phyloP scores from a whole-genome alignment of 1,140 invertebrate genomes.

The Teleogryllus occipitalis region DNA sequence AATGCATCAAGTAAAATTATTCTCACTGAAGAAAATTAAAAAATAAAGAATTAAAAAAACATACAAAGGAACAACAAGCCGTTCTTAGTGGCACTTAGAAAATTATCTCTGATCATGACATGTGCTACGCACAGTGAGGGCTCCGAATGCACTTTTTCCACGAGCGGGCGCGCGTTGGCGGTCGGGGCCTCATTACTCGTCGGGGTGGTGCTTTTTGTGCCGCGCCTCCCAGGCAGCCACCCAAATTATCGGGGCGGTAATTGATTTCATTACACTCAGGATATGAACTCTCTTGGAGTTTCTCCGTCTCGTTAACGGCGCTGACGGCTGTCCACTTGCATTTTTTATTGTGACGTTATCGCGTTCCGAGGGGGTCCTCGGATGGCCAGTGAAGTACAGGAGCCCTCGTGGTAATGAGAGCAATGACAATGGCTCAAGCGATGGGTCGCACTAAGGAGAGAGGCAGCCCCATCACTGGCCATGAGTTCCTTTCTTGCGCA shows the following conservation, averaged over 20 bases:
- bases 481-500: too few relatives aligned
- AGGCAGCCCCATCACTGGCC: too few relatives aligned
- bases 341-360: not conserved
- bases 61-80: too few relatives aligned
- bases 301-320: not conserved
- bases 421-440: too few relatives aligned
- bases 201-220: not conserved
- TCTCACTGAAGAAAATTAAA: too few relatives aligned
- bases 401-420: too few relatives aligned
- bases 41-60: too few relatives aligned
- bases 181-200: not conserved
- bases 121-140: not conserved
- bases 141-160: not conserved
- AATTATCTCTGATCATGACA: not conserved
- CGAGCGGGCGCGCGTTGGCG: not conserved
- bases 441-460: too few relatives aligned
- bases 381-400: too few relatives aligned
- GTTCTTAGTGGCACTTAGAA: too few relatives aligned
- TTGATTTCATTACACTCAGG: not conserved
- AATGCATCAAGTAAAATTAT: too few relatives aligned
- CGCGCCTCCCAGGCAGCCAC: not conserved
- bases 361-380: too few relatives aligned
- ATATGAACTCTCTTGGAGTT: not conserved
- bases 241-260: not conserved
- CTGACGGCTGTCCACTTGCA: not conserved